phyloP scores from a whole-genome alignment of 1,140 invertebrate species.

The Pseudachorutes palmiensis region DNA sequence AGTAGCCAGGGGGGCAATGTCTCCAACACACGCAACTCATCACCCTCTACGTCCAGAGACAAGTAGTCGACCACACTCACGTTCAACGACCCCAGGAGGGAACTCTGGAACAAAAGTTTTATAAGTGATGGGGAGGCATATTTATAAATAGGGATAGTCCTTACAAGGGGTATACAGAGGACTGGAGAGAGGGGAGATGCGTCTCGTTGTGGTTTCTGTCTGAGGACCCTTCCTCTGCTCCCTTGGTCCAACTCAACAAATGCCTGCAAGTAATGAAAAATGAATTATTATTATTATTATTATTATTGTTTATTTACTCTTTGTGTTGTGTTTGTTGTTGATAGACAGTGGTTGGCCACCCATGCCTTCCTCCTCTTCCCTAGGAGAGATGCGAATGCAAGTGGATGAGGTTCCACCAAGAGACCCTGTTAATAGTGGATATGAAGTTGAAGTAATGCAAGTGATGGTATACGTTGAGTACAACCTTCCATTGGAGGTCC shows the following conservation, averaged over 20 bases:
- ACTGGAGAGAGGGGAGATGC: too few relatives aligned
- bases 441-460: not conserved
- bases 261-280: too few relatives aligned
- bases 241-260: too few relatives aligned
- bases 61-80: conserved; percentile 25
- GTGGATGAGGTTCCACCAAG: not conserved
- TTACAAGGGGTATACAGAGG: too few relatives aligned
- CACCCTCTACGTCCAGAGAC: conserved; percentile 49
- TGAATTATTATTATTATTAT: too few relatives aligned
- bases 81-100: conserved; percentile 46
- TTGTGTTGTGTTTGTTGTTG: not conserved
- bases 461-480: too few relatives aligned
- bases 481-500: not conserved
- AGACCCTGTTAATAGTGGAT: not conserved
- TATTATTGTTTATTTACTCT: not conserved
- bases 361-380: conserved; percentile 11
- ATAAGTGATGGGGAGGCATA: too few relatives aligned
- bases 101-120: too few relatives aligned
- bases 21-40: conserved; percentile 48
- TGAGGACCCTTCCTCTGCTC: too few relatives aligned
- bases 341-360: conserved; percentile 12
- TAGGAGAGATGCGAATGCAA: not conserved
- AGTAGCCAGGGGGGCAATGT: conserved; percentile 46
- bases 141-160: too few relatives aligned
- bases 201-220: too few relatives aligned